These are phyloP conservation scores for Hirtodrosophila cameraria DNA, from an alignment of 2,888 invertebrate species.

Conservation along the genomic window DNA sequence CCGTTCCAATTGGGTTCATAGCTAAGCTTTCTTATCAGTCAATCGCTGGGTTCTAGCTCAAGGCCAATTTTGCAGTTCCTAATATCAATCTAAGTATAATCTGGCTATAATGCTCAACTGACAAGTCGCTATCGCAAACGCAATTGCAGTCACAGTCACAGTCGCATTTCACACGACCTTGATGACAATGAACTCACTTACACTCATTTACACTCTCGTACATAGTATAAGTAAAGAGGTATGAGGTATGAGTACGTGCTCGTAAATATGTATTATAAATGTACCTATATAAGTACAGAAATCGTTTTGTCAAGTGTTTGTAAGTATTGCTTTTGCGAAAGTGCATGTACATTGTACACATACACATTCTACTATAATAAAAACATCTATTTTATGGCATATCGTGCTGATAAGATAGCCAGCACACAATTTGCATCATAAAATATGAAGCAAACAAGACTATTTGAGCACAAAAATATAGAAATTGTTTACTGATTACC, in stretches of 20 bases:
- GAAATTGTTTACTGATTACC: constrained; percentile 35
- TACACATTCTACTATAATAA: constrained; percentile 18
- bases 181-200: constrained; percentile 63
- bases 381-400: constrained; percentile 54
- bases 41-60: constrained; percentile 18
- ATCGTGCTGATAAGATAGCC: constrained; percentile 56
- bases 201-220: constrained; percentile 13
- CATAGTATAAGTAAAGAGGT: too few species aligned
- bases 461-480: constrained; percentile 12
- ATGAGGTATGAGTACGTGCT: not conserved
- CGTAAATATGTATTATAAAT: not conserved
- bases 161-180: constrained; percentile 50
- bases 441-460: constrained; percentile 36
- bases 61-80: constrained; percentile 22
- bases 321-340: constrained; percentile 13
- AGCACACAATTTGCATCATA: constrained; percentile 57
- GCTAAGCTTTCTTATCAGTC: constrained; percentile 38
- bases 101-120: constrained; percentile 33
- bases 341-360: constrained; percentile 6
- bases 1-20: not conserved
- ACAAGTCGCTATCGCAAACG: constrained; percentile 10
- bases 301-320: constrained; percentile 38
- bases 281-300: constrained; percentile 11
- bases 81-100: constrained; percentile 44
- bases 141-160: constrained; percentile 10